These are phyloP conservation scores for Euphydryas editha DNA, from an alignment of 2,888 invertebrate species.

Conservation along the genomic window DNA sequence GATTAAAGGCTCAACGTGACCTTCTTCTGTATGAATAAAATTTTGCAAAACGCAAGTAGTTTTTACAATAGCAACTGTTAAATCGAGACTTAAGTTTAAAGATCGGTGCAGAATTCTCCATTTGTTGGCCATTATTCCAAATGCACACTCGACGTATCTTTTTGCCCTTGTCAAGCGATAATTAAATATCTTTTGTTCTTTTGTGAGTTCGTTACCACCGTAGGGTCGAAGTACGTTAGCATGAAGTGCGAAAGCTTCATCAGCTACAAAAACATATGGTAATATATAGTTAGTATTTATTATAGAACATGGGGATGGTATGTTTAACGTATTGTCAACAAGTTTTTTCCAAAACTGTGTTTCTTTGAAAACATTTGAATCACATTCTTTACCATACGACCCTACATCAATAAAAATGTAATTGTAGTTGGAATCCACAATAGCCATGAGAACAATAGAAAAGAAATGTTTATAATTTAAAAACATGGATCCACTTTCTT, in stretches of 20 bases:
- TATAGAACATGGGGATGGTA: constrained; percentile 20
- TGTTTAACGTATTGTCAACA: constrained; percentile 11
- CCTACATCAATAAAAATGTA: constrained; percentile 27
- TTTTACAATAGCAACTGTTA: constrained; percentile 1
- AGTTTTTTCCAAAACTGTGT: constrained; percentile 14
- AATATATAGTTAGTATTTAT: constrained; percentile 2
- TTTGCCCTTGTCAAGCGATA: constrained; percentile 16
- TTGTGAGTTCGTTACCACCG: constrained; percentile 6
- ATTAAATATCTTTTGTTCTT: constrained; percentile 20
- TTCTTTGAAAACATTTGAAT: constrained; percentile 16
- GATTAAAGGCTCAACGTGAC: constrained; percentile 1
- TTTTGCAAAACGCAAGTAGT: not conserved
- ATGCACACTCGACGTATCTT: constrained; percentile 40
- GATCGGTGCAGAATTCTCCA: constrained; percentile 17
- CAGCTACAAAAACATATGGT: constrained; percentile 11
- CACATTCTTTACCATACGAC: constrained; percentile 22
- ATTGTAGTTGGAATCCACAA: constrained; percentile 32
- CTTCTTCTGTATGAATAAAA: constrained; percentile 1
- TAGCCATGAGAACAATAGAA: constrained; percentile 36
- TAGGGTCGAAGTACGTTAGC: not conserved
- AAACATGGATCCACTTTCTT: constrained; percentile 31
- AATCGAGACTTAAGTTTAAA: constrained; percentile 4
- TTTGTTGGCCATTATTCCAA: constrained; percentile 21
- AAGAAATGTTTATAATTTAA: constrained; percentile 37
- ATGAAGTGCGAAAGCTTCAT: constrained; percentile 19